These are phyloP conservation scores for Microchirus variegatus DNA, from an alignment of 2,797 vertebrate genomes.

Conservation along the genomic window DNA sequence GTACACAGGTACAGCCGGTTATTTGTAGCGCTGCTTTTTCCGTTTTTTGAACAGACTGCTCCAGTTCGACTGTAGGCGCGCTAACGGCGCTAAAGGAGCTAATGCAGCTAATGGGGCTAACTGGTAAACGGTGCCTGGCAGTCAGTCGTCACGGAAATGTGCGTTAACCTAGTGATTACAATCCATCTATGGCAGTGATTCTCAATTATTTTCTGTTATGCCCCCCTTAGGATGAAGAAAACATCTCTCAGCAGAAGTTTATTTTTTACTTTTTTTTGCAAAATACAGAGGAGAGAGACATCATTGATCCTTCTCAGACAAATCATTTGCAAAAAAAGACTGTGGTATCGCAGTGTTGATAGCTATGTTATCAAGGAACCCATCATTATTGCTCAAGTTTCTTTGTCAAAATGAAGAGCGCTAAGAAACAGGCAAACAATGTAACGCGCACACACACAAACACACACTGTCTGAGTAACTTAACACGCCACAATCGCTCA, in stretches of 20 bases:
- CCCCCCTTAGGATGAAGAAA: too few relatives aligned
- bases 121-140: too few relatives aligned
- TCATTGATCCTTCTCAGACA: conserved; percentile 29
- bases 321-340: conserved; percentile 18
- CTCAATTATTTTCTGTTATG: too few relatives aligned
- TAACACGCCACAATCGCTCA: conserved; percentile 49
- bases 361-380: conserved; percentile 13
- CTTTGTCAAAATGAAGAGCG: conserved; percentile 22
- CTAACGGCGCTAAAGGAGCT: too few relatives aligned
- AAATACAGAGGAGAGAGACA: conserved; percentile 2
- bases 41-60: too few relatives aligned
- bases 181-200: too few relatives aligned
- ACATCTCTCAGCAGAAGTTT: not conserved
- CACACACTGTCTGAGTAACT: conserved; percentile 37
- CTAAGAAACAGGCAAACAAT: not conserved
- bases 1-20: too few relatives aligned
- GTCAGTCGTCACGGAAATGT: too few relatives aligned
- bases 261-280: conserved; percentile 1
- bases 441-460: not conserved
- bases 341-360: conserved; percentile 13
- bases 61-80: too few relatives aligned
- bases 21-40: too few relatives aligned
- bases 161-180: too few relatives aligned
- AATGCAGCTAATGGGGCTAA: too few relatives aligned
- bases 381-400: conserved; percentile 14